Percentiles rank a stretch among this genome's conserved stretches.
Conservation (phyloP, 2,113 vertebrate genomes). For the Hippocampus mohnikei region DNA sequence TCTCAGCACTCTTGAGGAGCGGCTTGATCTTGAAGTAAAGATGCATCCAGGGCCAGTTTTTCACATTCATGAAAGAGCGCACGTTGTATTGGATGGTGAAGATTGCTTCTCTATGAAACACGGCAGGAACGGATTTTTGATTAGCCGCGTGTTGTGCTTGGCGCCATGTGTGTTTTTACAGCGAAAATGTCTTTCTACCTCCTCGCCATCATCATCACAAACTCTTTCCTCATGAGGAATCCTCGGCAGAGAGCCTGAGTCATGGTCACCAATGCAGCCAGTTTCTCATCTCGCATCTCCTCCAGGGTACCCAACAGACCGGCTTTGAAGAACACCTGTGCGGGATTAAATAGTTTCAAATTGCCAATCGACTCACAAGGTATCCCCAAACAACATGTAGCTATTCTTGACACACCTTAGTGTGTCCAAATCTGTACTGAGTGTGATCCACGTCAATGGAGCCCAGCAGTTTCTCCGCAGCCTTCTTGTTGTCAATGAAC, state of each 20-base stretch:
- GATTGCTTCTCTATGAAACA: conserved; percentile 74
- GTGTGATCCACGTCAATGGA: conserved; percentile 84
- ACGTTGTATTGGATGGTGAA: conserved; percentile 84
- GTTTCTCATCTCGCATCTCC: conserved; percentile 90
- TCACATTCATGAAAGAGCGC: conserved; percentile 76
- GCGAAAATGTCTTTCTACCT: conserved; percentile 19
- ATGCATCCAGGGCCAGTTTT: conserved; percentile 75
- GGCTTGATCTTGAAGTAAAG: conserved; percentile 75
- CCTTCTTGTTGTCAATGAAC: conserved; percentile 87
- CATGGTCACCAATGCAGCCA: conserved; percentile 74
- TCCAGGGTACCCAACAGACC: conserved; percentile 86
- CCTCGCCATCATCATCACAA: conserved; percentile 71
- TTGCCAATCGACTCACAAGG: neutral
- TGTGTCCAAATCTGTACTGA: conserved; percentile 87
- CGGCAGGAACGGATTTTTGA: neutral
- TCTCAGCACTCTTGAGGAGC: conserved; percentile 76
- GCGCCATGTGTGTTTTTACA: neutral
- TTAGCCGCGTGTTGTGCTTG: neutral
- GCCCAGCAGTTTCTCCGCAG: conserved; percentile 81
- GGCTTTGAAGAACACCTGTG: conserved; percentile 94
- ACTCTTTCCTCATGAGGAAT: conserved; percentile 66
- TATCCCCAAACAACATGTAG: neutral
- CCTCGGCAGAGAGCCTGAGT: conserved; percentile 71
- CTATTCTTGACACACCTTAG: conserved; percentile 64
- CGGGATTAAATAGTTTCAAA: neutral